phyloP scores from a whole-genome alignment of 2,888 invertebrate genomes.

The Synanthedon tipuliformis region DNA sequence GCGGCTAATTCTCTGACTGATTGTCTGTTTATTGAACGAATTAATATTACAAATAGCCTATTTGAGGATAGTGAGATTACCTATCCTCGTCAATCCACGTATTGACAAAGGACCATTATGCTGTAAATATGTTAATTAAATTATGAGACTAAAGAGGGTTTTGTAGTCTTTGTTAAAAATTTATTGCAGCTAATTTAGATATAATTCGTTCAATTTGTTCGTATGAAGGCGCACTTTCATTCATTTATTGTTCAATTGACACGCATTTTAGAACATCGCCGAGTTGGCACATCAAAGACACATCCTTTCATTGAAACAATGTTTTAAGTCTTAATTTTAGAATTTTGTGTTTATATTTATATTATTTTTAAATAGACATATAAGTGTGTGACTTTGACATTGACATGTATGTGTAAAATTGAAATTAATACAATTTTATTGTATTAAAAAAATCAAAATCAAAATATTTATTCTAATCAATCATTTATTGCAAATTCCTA shows the following conservation, averaged over 20 bases:
- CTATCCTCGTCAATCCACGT: no score
- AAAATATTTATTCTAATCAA: no score
- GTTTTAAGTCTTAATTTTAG: not conserved
- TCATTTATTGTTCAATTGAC: constrained; percentile 6
- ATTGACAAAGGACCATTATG: not conserved
- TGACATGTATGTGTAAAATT: no score
- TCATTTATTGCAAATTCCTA: no score
- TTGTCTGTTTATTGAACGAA: constrained; percentile 20
- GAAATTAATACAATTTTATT: no score
- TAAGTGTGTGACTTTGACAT: no score
- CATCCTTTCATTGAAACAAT: not conserved
- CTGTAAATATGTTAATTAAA: no score
- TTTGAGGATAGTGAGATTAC: constrained; percentile 6
- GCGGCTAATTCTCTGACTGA: not conserved
- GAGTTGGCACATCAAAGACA: constrained; percentile 1
- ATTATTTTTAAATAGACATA: no score
- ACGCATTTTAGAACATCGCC: constrained; percentile 2
- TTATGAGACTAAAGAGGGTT: not conserved
- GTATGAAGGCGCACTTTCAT: constrained; percentile 1
- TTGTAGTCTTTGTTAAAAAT: not conserved
- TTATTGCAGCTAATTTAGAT: constrained; percentile 3
- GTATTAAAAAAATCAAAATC: no score
- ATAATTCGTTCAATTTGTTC: constrained; percentile 3
- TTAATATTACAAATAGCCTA: constrained; percentile 14
- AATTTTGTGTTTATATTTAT: no score